Percentiles rank a stretch among this genome's conserved stretches.
Evolutionary conservation across 2,113 vertebrate species (phyloP).

Genomic region (Nannospalax galili): DNA sequence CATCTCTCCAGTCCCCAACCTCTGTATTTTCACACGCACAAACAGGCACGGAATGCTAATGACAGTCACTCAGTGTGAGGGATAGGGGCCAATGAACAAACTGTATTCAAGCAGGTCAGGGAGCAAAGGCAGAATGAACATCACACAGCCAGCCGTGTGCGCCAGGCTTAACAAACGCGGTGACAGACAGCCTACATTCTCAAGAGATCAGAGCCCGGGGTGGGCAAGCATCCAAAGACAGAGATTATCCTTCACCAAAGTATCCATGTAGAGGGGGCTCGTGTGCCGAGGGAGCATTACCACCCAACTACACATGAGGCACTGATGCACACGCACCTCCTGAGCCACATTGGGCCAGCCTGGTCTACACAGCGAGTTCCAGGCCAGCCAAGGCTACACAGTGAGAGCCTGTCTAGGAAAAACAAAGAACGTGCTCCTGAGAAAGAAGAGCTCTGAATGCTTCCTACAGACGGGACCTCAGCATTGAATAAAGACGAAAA

Average conservation of each 20-base stretch:
- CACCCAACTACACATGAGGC: background rate
- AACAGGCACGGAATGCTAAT: rapidly evolving
- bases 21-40: background rate
- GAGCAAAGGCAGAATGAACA: background rate
- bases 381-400: background rate
- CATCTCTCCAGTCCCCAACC: background rate
- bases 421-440: background rate
- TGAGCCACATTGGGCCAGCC: background rate
- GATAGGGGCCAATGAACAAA: rapidly evolving
- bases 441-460: background rate
- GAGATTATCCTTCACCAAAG: background rate
- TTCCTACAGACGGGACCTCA: background rate
- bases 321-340: background rate
- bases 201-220: background rate
- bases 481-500: background rate
- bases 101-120: background rate
- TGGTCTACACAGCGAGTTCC: background rate
- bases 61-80: too few species aligned
- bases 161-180: too few species aligned
- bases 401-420: background rate
- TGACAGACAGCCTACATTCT: too few species aligned
- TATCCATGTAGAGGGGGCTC: background rate
- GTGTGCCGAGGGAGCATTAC: background rate
- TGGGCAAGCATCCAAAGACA: background rate
- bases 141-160: background rate